Conservation (phyloP, 2,797 vertebrate species). For the Cuniculus paca region DNA sequence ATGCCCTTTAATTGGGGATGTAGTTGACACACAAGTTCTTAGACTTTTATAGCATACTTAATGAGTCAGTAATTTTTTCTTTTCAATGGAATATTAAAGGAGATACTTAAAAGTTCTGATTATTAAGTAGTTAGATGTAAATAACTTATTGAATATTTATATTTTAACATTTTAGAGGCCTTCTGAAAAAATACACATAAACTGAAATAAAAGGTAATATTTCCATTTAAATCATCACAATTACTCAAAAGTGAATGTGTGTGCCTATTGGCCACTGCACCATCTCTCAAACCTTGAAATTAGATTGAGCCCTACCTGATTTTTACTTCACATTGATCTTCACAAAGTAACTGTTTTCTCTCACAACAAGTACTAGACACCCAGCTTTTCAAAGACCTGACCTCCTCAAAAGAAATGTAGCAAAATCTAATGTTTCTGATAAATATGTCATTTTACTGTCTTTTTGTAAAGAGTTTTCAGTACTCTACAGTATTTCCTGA, state of each 20-base stretch:
- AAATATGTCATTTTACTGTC: background rate
- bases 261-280: background rate
- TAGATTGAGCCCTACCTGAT: background rate
- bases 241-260: background rate
- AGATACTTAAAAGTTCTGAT: background rate
- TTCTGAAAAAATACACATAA: conserved; percentile 11
- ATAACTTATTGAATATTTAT: conserved; percentile 12
- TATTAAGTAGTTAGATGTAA: background rate
- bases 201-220: background rate
- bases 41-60: background rate
- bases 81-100: background rate
- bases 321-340: conserved; percentile 22
- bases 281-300: conserved; percentile 35
- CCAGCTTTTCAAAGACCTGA: conserved; percentile 28
- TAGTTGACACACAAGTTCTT: background rate
- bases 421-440: background rate
- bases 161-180: background rate
- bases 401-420: background rate
- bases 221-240: background rate
- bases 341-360: background rate
- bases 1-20: background rate
- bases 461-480: conserved; percentile 42
- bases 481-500: background rate
- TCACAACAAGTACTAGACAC: background rate
- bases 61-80: background rate